Conservation (phyloP, 2,888 invertebrate species). For the Agriopis leucophaearia region DNA sequence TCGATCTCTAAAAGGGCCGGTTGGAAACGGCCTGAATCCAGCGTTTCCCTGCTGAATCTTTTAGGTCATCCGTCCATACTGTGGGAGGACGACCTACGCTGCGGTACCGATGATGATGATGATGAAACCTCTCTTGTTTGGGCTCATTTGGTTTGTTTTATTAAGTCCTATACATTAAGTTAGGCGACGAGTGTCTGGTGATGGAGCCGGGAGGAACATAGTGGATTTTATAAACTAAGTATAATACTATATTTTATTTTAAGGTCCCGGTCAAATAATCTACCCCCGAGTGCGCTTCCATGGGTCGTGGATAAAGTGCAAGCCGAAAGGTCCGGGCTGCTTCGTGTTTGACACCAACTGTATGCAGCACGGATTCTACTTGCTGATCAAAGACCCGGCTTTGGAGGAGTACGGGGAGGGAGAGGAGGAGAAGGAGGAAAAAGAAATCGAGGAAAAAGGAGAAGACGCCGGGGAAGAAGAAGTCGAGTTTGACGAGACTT, state of each 20-base stretch:
- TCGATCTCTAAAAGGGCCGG: no score
- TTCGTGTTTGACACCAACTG: slow-evolving; percentile 92
- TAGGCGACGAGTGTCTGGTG: no score
- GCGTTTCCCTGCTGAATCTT: no score
- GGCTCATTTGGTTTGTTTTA: no score
- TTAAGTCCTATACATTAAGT: no score
- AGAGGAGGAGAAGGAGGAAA: slow-evolving; percentile 74
- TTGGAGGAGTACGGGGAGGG: slow-evolving; percentile 72
- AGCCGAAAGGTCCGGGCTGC: slow-evolving; percentile 91
- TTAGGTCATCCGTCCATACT: no score
- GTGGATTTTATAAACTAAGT: no score
- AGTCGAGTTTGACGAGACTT: slow-evolving; percentile 70
- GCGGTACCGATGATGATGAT: no score
- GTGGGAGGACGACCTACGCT: no score
- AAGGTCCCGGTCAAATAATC: slow-evolving; percentile 89
- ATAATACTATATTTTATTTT: neutral
- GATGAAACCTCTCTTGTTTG: no score
- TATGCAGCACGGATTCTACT: slow-evolving; percentile 91
- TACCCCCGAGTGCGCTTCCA: slow-evolving; percentile 89
- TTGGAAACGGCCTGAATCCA: no score
- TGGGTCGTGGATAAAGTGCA: slow-evolving; percentile 90
- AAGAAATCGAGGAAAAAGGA: slow-evolving; percentile 74
- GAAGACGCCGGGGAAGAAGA: slow-evolving; percentile 74
- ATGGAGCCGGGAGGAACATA: no score
- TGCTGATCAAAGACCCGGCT: slow-evolving; percentile 85